Conservation (phyloP, 2,113 vertebrate species). For the Actenoides hombroni region DNA sequence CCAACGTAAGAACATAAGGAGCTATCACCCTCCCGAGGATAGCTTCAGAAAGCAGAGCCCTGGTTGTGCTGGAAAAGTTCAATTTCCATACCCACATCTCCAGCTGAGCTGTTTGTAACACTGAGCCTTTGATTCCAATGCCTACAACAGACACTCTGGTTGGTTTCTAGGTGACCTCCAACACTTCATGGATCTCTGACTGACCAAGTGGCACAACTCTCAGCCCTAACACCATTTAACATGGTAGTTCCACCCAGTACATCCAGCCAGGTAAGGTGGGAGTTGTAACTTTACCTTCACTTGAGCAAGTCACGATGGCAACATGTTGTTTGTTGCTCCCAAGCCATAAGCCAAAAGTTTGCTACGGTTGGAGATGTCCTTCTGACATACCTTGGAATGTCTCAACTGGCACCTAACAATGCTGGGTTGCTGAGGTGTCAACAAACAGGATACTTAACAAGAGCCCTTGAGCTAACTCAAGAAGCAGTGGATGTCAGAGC, state of each 20-base stretch:
- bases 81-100: neutral
- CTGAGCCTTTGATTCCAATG: neutral
- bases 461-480: neutral
- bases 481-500: neutral
- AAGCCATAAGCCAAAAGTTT: neutral
- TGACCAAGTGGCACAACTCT: accelerated
- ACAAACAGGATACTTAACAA: neutral
- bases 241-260: accelerated
- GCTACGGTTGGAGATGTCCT: neutral
- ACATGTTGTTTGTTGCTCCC: neutral
- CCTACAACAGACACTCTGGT: neutral
- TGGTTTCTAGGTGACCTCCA: neutral
- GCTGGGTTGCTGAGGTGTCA: neutral
- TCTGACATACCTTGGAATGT: neutral
- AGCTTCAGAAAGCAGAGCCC: neutral
- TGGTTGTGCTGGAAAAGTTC: neutral
- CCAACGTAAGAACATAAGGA: neutral
- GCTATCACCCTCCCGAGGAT: constrained; percentile 4
- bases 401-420: neutral
- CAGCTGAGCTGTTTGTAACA: neutral
- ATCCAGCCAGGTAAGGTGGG: neutral
- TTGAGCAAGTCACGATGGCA: neutral
- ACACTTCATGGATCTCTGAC: neutral
- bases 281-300: neutral
- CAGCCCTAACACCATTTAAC: neutral